Conservation (phyloP, 2,888 invertebrate species). For the Perithous albicinctus region DNA sequence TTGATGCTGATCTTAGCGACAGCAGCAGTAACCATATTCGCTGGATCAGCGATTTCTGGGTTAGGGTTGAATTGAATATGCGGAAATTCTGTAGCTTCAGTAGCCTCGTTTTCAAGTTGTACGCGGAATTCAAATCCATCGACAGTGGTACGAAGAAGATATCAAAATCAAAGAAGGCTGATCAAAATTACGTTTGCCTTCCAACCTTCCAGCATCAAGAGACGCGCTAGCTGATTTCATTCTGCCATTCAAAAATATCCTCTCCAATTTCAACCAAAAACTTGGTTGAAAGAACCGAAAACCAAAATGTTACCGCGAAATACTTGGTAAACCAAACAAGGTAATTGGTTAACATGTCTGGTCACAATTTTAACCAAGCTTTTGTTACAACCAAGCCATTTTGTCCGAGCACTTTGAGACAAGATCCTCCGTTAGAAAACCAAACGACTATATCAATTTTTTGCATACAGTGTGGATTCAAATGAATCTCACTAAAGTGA, state of each 20-base stretch:
- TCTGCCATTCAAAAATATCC: too few relatives aligned
- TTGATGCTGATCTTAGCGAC: neutral
- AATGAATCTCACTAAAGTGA: neutral
- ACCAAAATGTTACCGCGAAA: too few relatives aligned
- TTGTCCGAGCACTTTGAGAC: too few relatives aligned
- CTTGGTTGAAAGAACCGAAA: too few relatives aligned
- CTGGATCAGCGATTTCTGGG: constrained; percentile 53
- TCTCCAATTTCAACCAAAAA: too few relatives aligned
- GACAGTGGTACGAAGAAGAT: neutral
- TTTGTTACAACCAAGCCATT: too few relatives aligned
- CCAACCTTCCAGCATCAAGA: too few relatives aligned
- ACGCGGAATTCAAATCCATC: constrained; percentile 24
- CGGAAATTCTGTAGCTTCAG: constrained; percentile 31
- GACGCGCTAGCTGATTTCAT: too few relatives aligned
- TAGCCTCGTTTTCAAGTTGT: constrained; percentile 27
- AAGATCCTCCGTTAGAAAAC: too few relatives aligned
- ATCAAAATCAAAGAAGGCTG: neutral
- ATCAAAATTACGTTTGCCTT: neutral
- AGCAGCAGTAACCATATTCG: constrained; percentile 15
- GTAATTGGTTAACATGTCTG: too few relatives aligned
- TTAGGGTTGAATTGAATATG: constrained; percentile 37
- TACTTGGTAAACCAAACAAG: too few relatives aligned
- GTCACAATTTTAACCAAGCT: too few relatives aligned
- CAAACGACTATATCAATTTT: neutral
- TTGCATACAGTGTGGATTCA: neutral